Conservation (phyloP, 1,140 invertebrate species). For the Epicauta chinensis region DNA sequence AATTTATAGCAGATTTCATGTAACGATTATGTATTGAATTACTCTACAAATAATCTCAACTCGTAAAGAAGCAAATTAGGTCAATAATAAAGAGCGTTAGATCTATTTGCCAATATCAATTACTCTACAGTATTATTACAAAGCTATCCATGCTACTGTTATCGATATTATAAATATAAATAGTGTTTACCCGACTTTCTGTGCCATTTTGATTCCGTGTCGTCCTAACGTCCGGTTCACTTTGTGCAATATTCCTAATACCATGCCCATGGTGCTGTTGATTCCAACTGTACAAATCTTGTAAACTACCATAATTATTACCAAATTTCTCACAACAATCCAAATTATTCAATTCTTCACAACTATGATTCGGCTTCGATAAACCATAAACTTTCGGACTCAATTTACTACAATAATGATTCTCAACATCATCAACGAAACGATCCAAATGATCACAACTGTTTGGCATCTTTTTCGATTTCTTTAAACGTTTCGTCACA, state of each 20-base stretch:
- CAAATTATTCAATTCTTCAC: conserved; percentile 49
- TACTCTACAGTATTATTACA: too few species aligned
- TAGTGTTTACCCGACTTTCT: too few species aligned
- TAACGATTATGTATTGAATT: too few species aligned
- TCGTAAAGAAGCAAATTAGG: too few species aligned
- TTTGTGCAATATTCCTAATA: conserved; percentile 30
- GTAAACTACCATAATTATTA: conserved; percentile 38
- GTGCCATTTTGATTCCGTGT: conserved; percentile 10
- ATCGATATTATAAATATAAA: too few species aligned
- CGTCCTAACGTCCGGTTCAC: conserved; percentile 39
- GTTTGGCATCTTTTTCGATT: conserved; percentile 27
- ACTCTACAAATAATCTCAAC: too few species aligned
- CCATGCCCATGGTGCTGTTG: neutral
- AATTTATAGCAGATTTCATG: too few species aligned
- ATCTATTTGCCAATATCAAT: too few species aligned
- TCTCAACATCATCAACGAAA: conserved; percentile 21
- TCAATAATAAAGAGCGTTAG: too few species aligned
- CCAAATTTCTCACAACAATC: conserved; percentile 34
- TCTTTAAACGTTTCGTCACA: conserved; percentile 27
- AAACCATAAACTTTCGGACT: conserved; percentile 54
- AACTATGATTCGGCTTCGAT: conserved; percentile 47
- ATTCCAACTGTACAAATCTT: conserved; percentile 32
- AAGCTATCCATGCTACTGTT: too few species aligned
- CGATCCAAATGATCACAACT: conserved; percentile 36
- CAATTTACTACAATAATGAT: conserved; percentile 43